Base-by-base conservation (phyloP, 2,113 vertebrate genomes). In the Vimba vimba region DNA sequence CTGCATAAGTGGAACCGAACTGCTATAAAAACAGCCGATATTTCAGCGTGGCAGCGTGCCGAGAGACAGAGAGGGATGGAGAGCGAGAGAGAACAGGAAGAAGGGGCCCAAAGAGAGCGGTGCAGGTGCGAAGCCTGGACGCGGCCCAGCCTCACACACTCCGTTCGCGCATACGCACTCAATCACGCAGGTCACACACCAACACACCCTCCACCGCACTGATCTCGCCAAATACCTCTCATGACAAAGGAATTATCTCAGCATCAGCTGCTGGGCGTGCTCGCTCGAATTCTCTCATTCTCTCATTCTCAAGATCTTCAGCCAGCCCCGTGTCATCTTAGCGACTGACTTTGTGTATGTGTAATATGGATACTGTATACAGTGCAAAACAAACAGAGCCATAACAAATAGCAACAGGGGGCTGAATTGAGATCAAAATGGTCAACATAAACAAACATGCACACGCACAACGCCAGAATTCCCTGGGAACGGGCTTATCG, bases 121-220 rank as follows among this genome's bases (percentile, higher is more conserved):
- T 89, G 88, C 90, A 92, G 91, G 89, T 92, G 91, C 78, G 79
- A 69, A 50, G 15, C 68, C 83, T 89, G 89, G 86, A 85, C 17
- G 27, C 59, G 85, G 55, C 87, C 83, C 86, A 89, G 80, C 64
- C 71, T 27, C 80, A 86, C 83, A 84, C 84, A 88, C 82, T 84
- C 78, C 19, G 59, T 50, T 68, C 82, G 50, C 21, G 33, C 78
- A 43, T 19, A 81, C 66, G 45, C 83, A 69, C 55, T 69, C 39
- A 69, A 71, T 85, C 45, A 82, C 45, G 2, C 64, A n/a, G 68
- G 50, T 59, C 86, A 76, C 66, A 86, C 85, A 86, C 59, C 47
- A 52, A 80, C 71, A 84, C 79, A 83, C 82, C 66, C 89, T 78
- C 27, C 83, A 36, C 33, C 8, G 78, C 25, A 84, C 66, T 55